A percentile compares a stretch with the other conserved stretches of the same genome.
These are phyloP conservation scores for Ptychochromis oligacanthus DNA, from an alignment of 2,113 vertebrate genomes.

Conservation along the genomic window DNA sequence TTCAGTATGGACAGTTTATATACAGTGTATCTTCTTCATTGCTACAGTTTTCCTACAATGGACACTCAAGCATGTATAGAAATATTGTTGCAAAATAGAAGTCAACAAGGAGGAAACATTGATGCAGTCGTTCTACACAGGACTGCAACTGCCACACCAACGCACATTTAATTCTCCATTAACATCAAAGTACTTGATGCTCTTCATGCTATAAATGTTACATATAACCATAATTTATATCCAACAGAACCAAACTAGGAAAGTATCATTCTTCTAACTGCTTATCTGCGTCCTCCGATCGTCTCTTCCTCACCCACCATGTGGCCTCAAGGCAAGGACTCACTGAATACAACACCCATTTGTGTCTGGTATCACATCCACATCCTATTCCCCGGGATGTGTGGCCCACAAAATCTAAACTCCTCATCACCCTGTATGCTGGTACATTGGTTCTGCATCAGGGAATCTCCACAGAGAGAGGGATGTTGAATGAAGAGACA, in stretches of 20 bases:
- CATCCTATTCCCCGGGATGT: not conserved
- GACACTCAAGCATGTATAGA: not conserved
- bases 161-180: not conserved
- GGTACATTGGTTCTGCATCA: slow-evolving; percentile 24
- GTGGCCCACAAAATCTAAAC: slow-evolving; percentile 21
- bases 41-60: not conserved
- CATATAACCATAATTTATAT: not conserved
- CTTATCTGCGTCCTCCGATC: not conserved
- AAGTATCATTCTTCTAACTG: not conserved
- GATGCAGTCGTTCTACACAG: not conserved
- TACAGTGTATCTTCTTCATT: rapidly evolving
- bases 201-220: not conserved
- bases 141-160: not conserved
- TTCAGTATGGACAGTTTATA: rapidly evolving
- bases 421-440: slow-evolving; percentile 26
- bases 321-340: slow-evolving; percentile 17
- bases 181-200: not conserved
- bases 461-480: not conserved
- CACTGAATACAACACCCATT: slow-evolving; percentile 22
- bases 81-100: not conserved
- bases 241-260: not conserved
- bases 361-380: slow-evolving; percentile 33
- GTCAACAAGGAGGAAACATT: too few relatives aligned
- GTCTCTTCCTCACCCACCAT: not conserved
- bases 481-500: not conserved